Conservation (phyloP, 2,113 vertebrate genomes). For the Tor tambroides region DNA sequence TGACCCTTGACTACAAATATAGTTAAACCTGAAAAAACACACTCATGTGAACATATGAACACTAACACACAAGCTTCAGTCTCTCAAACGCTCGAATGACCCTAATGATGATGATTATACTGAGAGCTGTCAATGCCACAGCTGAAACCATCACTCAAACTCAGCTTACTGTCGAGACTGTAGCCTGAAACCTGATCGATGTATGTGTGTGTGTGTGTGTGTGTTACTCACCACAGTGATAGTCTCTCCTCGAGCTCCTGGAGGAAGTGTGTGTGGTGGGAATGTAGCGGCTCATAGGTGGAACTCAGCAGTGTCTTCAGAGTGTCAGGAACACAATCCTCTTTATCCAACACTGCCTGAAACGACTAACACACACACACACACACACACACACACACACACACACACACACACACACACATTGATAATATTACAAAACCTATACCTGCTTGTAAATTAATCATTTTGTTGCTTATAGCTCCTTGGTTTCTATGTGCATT, state of each 20-base stretch:
- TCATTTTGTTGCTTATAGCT: not conserved
- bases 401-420: not conserved
- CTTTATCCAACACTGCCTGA: slow-evolving; percentile 83
- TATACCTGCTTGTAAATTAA: not conserved
- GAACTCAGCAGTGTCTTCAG: slow-evolving; percentile 86
- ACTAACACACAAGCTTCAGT: no score
- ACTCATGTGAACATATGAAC: no score
- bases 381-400: not conserved
- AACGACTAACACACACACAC: slow-evolving; percentile 80
- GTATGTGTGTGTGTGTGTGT: slow-evolving; percentile 11
- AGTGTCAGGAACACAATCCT: slow-evolving; percentile 87
- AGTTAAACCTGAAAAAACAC: no score
- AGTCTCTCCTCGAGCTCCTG: slow-evolving; percentile 96
- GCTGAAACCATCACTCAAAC: no score
- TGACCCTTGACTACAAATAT: not conserved
- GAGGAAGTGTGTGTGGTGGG: slow-evolving; percentile 94
- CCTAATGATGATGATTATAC: no score
- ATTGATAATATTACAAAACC: not conserved
- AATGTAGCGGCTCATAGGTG: slow-evolving; percentile 93
- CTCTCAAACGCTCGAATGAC: no score
- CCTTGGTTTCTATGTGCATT: not conserved
- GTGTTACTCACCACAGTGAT: slow-evolving; percentile 86
- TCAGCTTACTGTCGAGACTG: no score
- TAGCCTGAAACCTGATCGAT: not conserved
- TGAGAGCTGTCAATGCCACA: no score